These are phyloP conservation scores for Burhinus oedicnemus DNA, from an alignment of 2,113 vertebrate genomes.

Conservation along the genomic window DNA sequence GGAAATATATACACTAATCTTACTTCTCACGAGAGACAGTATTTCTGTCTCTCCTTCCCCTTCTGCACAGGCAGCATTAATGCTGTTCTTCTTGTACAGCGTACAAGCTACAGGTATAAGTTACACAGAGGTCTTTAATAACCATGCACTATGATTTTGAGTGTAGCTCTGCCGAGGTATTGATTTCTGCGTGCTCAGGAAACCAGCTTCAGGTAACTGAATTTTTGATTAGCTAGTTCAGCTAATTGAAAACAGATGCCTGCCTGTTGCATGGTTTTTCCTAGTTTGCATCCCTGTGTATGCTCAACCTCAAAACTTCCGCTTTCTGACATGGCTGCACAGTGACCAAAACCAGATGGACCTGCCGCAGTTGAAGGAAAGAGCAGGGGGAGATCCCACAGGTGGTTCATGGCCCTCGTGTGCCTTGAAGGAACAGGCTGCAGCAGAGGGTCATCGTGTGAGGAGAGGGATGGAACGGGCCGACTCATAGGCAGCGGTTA, in stretches of 20 bases:
- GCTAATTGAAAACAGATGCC: not conserved
- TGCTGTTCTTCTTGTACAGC: not conserved
- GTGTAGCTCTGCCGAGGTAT: not conserved
- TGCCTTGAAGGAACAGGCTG: not conserved
- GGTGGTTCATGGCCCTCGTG: not conserved
- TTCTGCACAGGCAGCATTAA: not conserved
- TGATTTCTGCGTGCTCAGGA: not conserved
- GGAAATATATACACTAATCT: not conserved
- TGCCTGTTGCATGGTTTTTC: not conserved
- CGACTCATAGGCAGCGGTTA: not conserved
- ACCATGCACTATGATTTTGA: not conserved
- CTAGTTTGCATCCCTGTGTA: not conserved
- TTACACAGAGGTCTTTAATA: not conserved
- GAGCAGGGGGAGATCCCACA: not conserved
- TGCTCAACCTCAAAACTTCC: not conserved
- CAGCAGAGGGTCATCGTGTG: rapidly evolving
- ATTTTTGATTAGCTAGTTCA: not conserved
- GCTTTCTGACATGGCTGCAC: not conserved
- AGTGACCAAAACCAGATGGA: not conserved
- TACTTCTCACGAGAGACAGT: not conserved
- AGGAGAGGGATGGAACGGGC: not conserved
- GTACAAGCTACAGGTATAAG: not conserved
- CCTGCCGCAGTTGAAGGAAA: not conserved
- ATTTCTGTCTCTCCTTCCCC: not conserved
- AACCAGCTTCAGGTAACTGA: not conserved